Evolutionary conservation across 2,113 vertebrate species (phyloP), one percentile per base, ranked within the genome.

Genomic region (Colinus virginianus): DNA sequence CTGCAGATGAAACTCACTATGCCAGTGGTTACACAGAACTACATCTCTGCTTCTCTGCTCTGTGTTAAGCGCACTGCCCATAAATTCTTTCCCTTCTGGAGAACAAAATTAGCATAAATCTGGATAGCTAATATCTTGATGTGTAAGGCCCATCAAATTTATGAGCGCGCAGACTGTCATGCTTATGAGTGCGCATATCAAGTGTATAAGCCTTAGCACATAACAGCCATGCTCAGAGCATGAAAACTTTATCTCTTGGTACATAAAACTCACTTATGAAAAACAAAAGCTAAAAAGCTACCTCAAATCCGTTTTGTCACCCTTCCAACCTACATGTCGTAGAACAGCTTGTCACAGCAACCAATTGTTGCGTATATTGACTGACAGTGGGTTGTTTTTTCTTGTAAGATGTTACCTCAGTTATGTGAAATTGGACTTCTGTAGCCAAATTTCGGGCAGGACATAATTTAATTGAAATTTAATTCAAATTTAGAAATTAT

Each of bases 141-240:
- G 62, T 78, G 72, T 43, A 70, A 53, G 11, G 46, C 46, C 64
- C 83, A 88, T 83, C 90, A 64, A 51, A 43, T 49, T 93, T 72
- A 83, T 80, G 77, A 70, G 61, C 43, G 75, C 61, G 53, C 32
- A 89, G 74, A 59, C 70, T 84, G 18, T 66, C 23, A 51, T 45
- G 69, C 74, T 81, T 74, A 77, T 70, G 30, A 93, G 61, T 4
- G 8, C 66, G 80, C 87, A 55, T 62, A 74, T 70, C 6, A 11
- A 71, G 61, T 88, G 88, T 95, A 85, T 84, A 90, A 88, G 80
- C 69, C 78, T 53, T 74, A 71, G 71, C 64, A 71, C 64, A 61
- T 76, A 94, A 66, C 67, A 75, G 59, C 69, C 9, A 3, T 64
- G 92, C 66, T 90, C n/a, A 64, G 43, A 81, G 75, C 78, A 87